A percentile compares a stretch with the other conserved stretches of the same genome.
These are phyloP conservation scores for Staurois parvus DNA, from an alignment of 2,797 vertebrate genomes.

Conservation along the genomic window DNA sequence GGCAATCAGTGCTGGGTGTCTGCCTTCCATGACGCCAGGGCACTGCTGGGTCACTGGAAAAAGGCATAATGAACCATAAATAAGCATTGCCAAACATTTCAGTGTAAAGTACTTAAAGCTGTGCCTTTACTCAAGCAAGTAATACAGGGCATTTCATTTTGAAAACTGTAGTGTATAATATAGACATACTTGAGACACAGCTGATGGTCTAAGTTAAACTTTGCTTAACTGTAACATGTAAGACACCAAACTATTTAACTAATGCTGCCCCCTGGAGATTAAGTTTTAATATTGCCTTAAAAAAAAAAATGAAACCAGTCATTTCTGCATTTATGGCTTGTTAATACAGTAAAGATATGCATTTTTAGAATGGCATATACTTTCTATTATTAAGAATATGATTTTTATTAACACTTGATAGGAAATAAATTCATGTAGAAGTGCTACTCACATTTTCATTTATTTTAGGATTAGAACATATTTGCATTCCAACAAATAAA, in stretches of 20 bases:
- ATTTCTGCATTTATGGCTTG: no score
- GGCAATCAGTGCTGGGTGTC: slow-evolving; percentile 31
- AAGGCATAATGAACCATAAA: slow-evolving; percentile 43
- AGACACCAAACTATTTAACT: background rate
- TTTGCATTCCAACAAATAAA: no score
- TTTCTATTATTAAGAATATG: no score
- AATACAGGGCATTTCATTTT: slow-evolving; percentile 16
- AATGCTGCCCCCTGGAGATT: slow-evolving; percentile 40
- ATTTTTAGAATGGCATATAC: background rate
- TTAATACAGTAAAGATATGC: background rate
- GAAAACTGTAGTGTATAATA: background rate
- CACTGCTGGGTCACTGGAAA: slow-evolving; percentile 39
- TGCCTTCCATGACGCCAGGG: slow-evolving; percentile 36
- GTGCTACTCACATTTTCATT: no score
- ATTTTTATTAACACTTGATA: no score
- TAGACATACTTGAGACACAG: background rate
- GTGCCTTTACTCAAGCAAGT: slow-evolving; percentile 21
- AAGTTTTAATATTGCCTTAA: background rate
- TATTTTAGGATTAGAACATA: no score
- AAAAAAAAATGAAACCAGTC: no score
- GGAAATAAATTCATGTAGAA: no score
- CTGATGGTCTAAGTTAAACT: background rate
- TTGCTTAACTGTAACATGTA: background rate
- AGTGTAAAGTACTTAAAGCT: slow-evolving; percentile 25
- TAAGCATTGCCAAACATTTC: slow-evolving; percentile 20